A percentile compares a stretch with the other conserved stretches of the same genome.
phyloP scores from a whole-genome alignment of 1,140 invertebrate species.

The Cydia splendana region DNA sequence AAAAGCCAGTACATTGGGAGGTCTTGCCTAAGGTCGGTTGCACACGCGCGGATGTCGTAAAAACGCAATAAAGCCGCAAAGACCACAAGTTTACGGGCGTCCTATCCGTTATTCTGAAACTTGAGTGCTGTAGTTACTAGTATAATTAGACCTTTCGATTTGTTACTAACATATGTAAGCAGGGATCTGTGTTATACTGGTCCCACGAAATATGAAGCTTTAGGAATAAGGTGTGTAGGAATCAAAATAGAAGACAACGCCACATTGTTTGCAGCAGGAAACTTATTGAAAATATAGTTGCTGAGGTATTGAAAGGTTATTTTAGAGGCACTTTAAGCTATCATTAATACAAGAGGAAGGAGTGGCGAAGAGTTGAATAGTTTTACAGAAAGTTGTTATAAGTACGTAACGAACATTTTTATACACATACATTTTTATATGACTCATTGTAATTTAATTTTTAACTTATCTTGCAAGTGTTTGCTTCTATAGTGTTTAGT shows the following conservation, averaged over 20 bases:
- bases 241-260: constrained; percentile 4
- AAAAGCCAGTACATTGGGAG: background rate
- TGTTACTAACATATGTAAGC: background rate
- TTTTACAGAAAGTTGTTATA: too few relatives aligned
- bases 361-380: background rate
- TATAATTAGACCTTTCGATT: background rate
- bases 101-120: background rate
- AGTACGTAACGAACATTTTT: too few relatives aligned
- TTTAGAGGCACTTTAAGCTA: background rate
- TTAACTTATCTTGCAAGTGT: too few relatives aligned
- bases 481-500: too few relatives aligned
- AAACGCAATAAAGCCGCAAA: constrained; percentile 25
- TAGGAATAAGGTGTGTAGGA: background rate
- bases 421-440: too few relatives aligned
- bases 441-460: background rate
- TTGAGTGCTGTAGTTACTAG: background rate
- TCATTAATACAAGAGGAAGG: background rate
- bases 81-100: constrained; percentile 13
- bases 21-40: constrained; percentile 16
- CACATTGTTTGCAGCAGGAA: background rate
- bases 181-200: background rate
- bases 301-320: background rate
- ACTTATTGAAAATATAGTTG: background rate
- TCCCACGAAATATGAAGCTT: background rate
- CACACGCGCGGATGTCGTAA: constrained; percentile 31